Base-by-base conservation (phyloP, 1,140 invertebrate species). In the Polypedilum vanderplanki region DNA sequence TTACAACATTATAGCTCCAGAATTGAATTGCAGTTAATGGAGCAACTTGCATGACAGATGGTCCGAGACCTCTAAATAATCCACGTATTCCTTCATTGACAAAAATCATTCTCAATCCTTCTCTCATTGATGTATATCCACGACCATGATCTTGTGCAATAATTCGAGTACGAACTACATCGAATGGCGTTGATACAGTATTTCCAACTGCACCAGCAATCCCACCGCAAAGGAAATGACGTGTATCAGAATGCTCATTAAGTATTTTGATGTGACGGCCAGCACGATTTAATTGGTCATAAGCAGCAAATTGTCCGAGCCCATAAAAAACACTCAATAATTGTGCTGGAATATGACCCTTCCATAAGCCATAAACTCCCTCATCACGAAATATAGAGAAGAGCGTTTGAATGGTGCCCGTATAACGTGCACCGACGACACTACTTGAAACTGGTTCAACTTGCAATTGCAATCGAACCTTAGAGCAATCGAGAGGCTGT, bases 381-480 rank as follows among this genome's bases (percentile, higher is more conserved):
- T 99, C 97, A 83, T 98, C 96, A 78, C 86, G 88, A 3, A 90
- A 79, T 75, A 99, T 98, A 17, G 88, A 83, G 3, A 78, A 76
- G 41, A 89, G 80, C 18, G 95, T 93, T 84, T 98, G 97, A 0
- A 70, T 22, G 15, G 65, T 70, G 65, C 65, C 20, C 8, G 12
- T 76, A 75, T 74, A 81, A 83, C 40, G 79, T 82, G 65, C 65
- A 20, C 65, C 65, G 7, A 7, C 20, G 18, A 70, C 65, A 70
- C 18, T 18, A 7, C 24, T 33, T 33, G 65, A n/a, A 75, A 97
- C 90, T 17, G 96, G 95, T 83, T 98, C 96, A 10, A 97, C 88
- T 88, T 98, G 96, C 70, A 98, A 84, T 90, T 98, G 97, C 87
- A 98, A 98, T 77, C 97, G 86, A 80, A 98, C 98, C 86, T 99